Conservation (phyloP, 2,113 vertebrate species). For the Lethenteron reissneri region DNA sequence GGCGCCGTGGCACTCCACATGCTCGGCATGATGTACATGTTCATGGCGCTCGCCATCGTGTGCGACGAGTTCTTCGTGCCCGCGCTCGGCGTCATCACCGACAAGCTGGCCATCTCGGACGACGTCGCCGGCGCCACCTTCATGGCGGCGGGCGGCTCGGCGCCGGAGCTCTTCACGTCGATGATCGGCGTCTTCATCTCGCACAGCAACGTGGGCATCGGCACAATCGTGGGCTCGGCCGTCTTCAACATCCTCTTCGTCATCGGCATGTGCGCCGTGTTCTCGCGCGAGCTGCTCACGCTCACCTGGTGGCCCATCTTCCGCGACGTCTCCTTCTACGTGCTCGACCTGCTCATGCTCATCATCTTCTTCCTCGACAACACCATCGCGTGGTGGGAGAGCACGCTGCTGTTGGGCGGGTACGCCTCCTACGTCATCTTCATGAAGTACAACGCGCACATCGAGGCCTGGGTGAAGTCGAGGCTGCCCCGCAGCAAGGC, state of each 20-base stretch:
- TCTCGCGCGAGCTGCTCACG: conserved; percentile 25
- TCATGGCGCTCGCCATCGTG: conserved; percentile 87
- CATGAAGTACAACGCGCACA: conserved; percentile 79
- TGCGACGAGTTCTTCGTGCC: conserved; percentile 98
- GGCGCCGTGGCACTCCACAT: conserved; percentile 71
- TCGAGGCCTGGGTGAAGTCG: conserved; percentile 51
- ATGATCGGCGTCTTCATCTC: conserved; percentile 39
- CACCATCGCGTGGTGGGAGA: conserved; percentile 70
- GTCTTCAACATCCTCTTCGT: conserved; percentile 41
- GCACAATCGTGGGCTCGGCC: conserved; percentile 35
- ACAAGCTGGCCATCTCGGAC: conserved; percentile 39
- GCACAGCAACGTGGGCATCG: conserved; percentile 32
- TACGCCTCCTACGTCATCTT: conserved; percentile 74
- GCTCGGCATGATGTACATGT: conserved; percentile 97
- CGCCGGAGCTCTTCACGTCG: conserved; percentile 37
- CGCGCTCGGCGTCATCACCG: conserved; percentile 81
- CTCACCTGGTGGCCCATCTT: conserved; percentile 7
- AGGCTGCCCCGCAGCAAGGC: not conserved
- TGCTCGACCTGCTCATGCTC: conserved; percentile 58
- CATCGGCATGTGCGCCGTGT: conserved; percentile 36
- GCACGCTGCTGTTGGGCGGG: conserved; percentile 38
- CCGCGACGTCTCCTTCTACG: conserved; percentile 4
- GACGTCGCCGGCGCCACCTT: conserved; percentile 25
- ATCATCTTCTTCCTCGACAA: conserved; percentile 97
- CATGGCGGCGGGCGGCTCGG: conserved; percentile 39